Base-by-base conservation (phyloP, 1,140 invertebrate genomes). In the Aphelinus certus region DNA sequence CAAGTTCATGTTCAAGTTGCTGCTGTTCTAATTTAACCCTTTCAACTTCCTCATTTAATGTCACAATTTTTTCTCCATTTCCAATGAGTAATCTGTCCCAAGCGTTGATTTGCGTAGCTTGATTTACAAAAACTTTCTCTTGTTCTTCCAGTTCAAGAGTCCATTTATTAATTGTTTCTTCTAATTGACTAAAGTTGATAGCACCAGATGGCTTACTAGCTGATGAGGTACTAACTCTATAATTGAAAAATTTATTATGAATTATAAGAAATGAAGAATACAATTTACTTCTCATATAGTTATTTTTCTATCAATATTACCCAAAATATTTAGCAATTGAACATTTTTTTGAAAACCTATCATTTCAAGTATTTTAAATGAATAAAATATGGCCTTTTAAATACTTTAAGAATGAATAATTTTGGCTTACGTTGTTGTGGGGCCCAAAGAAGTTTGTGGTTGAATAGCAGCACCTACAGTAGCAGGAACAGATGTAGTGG, bases 101-200 rank as follows among this genome's bases (percentile, higher is more conserved):
- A 5, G 94, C 93, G 86, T 98, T 98, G 26, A 98, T 93, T 87
- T 98, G 95, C 7, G 94, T 95, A 1, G 97, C 96, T 88, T 98
- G 97, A 84, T 96, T 95, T 56, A 97, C 92, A 85, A 98, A 98
- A 1, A 93, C 90, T 84, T 95, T 96, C 83, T 98, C 97, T 83
- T 98, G 96, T 78, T 98, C 95, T 81, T 97, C 95, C 9, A 98
- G 87, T 81, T 98, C 96, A 10, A 95, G 83, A 0, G 95, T 97
- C 96, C 97, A 99, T 85, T 98, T 98, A 83, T 98, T 98, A 62
- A 98, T 96, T 1, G 92, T 91, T 81, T 98, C 97, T 86, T 98
- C 96, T 43, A 98, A 84, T 82, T 98, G 95, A 45, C 92, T 91
- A 82, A 97, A 98, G 26, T 92, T 96, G 81, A 98, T 92, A 5